These are phyloP conservation scores for Motacilla tschutschensis DNA, from an alignment of 2,113 vertebrate genomes.

Conservation along the genomic window DNA sequence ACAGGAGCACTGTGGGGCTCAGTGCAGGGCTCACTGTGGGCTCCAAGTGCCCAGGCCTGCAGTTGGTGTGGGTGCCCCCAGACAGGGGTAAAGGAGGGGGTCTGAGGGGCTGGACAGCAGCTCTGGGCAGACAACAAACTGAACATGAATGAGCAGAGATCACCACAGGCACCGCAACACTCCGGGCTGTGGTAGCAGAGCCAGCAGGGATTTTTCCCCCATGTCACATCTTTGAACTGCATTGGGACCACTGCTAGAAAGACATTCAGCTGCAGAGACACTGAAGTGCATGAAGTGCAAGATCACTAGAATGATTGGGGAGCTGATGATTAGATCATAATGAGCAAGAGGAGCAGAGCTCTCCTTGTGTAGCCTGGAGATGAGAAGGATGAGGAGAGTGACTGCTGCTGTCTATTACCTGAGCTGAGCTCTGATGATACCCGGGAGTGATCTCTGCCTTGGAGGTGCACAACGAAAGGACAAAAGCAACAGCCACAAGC, in stretches of 20 bases:
- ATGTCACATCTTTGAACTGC: background rate
- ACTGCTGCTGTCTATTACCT: background rate
- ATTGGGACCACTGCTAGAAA: background rate
- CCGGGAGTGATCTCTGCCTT: background rate
- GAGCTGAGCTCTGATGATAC: background rate
- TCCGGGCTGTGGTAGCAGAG: fast-evolving
- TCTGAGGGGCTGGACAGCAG: background rate
- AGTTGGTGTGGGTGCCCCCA: background rate
- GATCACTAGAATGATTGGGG: background rate
- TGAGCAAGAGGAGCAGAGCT: background rate
- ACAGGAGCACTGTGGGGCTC: background rate
- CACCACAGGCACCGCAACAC: background rate
- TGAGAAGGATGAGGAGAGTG: background rate
- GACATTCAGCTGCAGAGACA: background rate
- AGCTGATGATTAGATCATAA: background rate
- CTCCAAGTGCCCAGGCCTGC: background rate
- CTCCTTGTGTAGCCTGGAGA: background rate
- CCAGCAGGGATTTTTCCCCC: background rate
- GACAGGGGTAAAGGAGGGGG: background rate
- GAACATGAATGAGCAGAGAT: background rate
- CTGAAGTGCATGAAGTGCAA: background rate
- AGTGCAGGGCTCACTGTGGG: background rate
- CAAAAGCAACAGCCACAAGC: background rate
- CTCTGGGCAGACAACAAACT: background rate
- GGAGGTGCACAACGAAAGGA: background rate